Conservation (phyloP, 2,797 vertebrate genomes). For the Thaleichthys pacificus region DNA sequence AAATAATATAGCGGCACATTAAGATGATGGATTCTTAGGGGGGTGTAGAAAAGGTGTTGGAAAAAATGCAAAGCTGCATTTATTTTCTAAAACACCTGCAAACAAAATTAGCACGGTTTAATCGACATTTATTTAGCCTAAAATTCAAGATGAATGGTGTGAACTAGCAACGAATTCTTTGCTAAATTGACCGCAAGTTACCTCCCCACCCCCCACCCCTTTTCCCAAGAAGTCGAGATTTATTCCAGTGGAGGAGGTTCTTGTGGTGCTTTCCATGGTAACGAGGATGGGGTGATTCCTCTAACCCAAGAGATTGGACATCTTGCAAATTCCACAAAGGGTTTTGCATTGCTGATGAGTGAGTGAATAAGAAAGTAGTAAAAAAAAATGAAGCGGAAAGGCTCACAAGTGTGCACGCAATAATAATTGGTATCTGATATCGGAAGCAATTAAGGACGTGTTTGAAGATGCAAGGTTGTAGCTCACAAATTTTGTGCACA, state of each 20-base stretch:
- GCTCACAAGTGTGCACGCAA: constrained; percentile 49
- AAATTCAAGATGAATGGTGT: constrained; percentile 38
- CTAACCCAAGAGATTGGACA: constrained; percentile 72
- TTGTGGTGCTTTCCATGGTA: constrained; percentile 67
- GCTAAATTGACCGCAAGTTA: constrained; percentile 70
- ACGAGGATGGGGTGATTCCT: constrained; percentile 75
- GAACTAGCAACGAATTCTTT: constrained; percentile 24
- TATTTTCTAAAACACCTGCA: not conserved
- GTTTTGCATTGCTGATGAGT: constrained; percentile 69
- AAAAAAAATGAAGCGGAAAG: constrained; percentile 55
- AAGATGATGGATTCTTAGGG: too few species aligned
- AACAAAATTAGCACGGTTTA: not conserved
- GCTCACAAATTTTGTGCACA: too few species aligned
- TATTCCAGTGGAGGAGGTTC: constrained; percentile 73
- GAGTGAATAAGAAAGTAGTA: constrained; percentile 71
- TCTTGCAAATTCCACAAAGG: constrained; percentile 68
- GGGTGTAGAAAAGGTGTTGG: too few species aligned
- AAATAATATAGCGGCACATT: too few species aligned
- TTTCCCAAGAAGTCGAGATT: constrained; percentile 60
- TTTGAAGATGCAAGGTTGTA: too few species aligned
- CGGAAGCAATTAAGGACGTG: too few species aligned
- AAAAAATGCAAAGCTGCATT: too few species aligned
- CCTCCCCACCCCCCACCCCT: constrained; percentile 49
- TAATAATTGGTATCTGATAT: not conserved
- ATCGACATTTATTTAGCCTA: not conserved